These are phyloP conservation scores for Drosophila heteroneura DNA, from an alignment of 2,888 invertebrate genomes.

Conservation along the genomic window DNA sequence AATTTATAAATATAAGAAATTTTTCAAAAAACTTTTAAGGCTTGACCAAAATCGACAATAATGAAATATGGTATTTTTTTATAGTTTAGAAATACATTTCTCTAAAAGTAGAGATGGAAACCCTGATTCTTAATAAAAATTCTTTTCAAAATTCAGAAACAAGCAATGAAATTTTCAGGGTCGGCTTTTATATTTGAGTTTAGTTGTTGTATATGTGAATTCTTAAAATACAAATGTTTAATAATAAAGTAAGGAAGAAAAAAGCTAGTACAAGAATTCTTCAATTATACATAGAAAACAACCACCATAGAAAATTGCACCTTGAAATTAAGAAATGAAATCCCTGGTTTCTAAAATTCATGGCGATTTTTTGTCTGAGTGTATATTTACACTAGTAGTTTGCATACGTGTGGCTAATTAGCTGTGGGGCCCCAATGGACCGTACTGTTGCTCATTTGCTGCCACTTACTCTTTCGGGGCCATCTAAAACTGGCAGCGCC, in stretches of 20 bases:
- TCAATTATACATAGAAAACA: too few relatives aligned
- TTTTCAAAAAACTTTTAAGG: neutral
- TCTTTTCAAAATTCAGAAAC: neutral
- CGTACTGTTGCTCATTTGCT: slow-evolving; percentile 40
- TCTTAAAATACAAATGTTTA: too few relatives aligned
- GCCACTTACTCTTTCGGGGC: slow-evolving; percentile 16
- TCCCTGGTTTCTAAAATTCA: too few relatives aligned
- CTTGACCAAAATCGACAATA: neutral
- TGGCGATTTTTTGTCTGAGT: fast-evolving
- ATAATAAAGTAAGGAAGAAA: too few relatives aligned
- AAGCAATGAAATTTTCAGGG: neutral
- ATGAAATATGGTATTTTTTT: too few relatives aligned
- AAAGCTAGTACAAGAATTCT: too few relatives aligned
- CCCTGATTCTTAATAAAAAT: neutral
- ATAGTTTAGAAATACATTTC: too few relatives aligned
- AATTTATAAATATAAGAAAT: neutral
- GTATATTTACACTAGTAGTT: neutral
- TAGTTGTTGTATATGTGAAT: too few relatives aligned
- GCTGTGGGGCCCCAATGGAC: slow-evolving; percentile 28
- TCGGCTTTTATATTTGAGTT: neutral
- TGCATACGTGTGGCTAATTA: slow-evolving; percentile 7
- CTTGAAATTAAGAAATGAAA: too few relatives aligned
- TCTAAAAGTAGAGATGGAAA: too few relatives aligned
- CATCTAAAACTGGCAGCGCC: slow-evolving; percentile 33
- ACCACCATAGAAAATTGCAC: too few relatives aligned